phyloP scores from a whole-genome alignment of 2,888 invertebrate species.

The Tetragnatha montana region DNA sequence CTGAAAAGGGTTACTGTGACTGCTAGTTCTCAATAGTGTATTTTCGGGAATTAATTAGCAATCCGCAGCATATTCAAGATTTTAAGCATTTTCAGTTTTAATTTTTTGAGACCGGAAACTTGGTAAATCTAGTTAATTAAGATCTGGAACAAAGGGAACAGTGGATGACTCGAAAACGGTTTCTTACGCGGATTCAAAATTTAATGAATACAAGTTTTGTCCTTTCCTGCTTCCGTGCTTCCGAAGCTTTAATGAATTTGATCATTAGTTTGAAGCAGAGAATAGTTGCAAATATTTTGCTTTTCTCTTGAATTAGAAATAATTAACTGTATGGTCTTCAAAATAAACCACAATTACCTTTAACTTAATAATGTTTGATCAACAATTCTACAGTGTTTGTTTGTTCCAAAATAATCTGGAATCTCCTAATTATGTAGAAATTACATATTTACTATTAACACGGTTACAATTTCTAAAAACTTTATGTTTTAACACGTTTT shows the following conservation, averaged over 20 bases:
- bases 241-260: background rate
- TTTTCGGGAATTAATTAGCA: background rate
- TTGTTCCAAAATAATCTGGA: too few relatives aligned
- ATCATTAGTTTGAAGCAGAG: background rate
- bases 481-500: too few relatives aligned
- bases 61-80: background rate
- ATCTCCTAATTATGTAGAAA: too few relatives aligned
- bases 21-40: too few relatives aligned
- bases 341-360: background rate
- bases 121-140: background rate
- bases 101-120: background rate
- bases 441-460: too few relatives aligned
- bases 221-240: background rate
- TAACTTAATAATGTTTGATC: too few relatives aligned
- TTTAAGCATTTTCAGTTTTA: background rate
- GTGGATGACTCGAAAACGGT: background rate
- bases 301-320: background rate
- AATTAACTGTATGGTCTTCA: background rate
- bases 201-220: background rate
- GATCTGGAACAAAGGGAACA: background rate
- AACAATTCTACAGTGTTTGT: too few relatives aligned
- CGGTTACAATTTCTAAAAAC: too few relatives aligned
- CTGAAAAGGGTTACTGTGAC: too few relatives aligned
- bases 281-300: background rate
- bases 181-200: background rate